Base-by-base conservation (phyloP, 2,113 vertebrate species). In the Parus major region DNA sequence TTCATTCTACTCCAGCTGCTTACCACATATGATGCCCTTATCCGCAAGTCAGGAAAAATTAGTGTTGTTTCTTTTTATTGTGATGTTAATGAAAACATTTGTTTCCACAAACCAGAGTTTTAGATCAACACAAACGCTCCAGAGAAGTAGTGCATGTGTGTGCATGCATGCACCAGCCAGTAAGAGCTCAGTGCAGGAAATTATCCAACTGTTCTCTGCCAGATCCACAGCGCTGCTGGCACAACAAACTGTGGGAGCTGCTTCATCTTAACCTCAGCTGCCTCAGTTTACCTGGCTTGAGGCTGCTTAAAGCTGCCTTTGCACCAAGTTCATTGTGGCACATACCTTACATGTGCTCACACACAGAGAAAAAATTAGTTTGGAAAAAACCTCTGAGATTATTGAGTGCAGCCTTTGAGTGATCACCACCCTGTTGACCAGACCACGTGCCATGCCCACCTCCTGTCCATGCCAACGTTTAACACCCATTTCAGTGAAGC, bases 401-500 rank as follows among this genome's bases (percentile, higher is more conserved):
- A 36, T 12, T 0, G 0, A 39, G 12, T 23, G 7, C 28, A 69
- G 19, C 18, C 8, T 77, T 12, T 15, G 33, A 15, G 22, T 2
- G 11, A 46, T 19, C 36, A 52, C 13, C 6, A 23, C 46, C 22
- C 11, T 44, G 25, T 4, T 18, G 53, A 22, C 61, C 14, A 77
- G 36, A 86, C 36, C 15, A 7, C 27, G 22, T 14, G 21, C 4
- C 17, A 17, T 0, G 9, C 5, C 33, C 72, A 44, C 15, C 10
- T 46, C 39, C 22, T 3, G 2, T 4, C 22, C 27, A 15, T 36
- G 36, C 18, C 55, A 44, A 15, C 0, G 0, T 9, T 33, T 33
- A 53, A 3, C 27, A 69, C 12, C 8, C 55, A 12, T 10, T 33
- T 69, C 33, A 60, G 15, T 9, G 28, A 61, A 46, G 12, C 19